phyloP scores from a whole-genome alignment of 2,113 vertebrate genomes.

The Miniopterus natalensis region DNA sequence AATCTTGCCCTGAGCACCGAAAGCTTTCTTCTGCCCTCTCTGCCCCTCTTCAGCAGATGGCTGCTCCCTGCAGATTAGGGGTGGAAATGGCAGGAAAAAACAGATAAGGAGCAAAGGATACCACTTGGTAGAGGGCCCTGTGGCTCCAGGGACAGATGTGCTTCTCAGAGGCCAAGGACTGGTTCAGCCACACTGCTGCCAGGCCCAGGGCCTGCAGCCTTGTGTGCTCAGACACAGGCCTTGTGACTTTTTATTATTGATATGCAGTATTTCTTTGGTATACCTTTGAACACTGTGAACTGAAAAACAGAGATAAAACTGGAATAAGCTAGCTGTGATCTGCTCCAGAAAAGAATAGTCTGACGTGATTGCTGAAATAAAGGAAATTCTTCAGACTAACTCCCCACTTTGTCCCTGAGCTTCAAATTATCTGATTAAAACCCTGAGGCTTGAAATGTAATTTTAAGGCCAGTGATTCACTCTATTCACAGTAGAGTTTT shows the following conservation, averaged over 20 bases:
- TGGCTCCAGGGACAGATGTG: not conserved
- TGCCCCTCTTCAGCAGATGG: not conserved
- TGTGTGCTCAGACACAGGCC: constrained; percentile 28
- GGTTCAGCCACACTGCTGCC: constrained; percentile 51
- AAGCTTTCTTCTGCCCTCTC: not conserved
- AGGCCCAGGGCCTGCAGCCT: not conserved
- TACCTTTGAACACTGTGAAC: not conserved
- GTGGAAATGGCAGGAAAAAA: constrained; percentile 56
- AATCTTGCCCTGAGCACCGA: not conserved
- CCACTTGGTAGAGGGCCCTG: constrained; percentile 31
- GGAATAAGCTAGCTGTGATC: constrained; percentile 67
- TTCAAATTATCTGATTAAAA: constrained; percentile 32
- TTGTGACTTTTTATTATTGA: constrained; percentile 57
- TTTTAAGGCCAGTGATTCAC: not conserved
- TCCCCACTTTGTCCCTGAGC: not conserved
- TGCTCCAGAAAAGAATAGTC: not conserved
- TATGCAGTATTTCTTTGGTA: constrained; percentile 15
- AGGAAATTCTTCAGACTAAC: constrained; percentile 2
- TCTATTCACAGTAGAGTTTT: not conserved
- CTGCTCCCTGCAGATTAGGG: not conserved
- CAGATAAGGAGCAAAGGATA: not conserved
- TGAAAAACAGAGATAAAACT: not conserved
- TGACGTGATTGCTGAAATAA: constrained; percentile 25
- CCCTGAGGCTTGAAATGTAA: constrained; percentile 7
- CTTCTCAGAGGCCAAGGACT: constrained; percentile 66